These are phyloP conservation scores for Pollicipes pollicipes DNA, from an alignment of 1,140 invertebrate species.

Conservation along the genomic window DNA sequence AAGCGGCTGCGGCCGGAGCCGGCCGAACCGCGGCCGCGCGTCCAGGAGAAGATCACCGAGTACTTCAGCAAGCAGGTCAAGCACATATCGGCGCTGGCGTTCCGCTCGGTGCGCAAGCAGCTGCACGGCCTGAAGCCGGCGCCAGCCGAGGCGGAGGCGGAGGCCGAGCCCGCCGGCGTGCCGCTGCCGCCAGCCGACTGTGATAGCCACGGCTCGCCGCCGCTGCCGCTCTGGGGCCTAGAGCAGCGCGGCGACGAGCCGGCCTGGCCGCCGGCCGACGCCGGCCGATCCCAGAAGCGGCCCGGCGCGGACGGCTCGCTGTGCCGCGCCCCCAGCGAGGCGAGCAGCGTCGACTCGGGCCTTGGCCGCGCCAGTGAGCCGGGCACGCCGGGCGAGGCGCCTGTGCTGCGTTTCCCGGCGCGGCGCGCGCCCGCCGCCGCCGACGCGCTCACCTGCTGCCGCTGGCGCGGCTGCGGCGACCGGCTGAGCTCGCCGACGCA, in stretches of 20 bases:
- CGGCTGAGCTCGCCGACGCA: neutral
- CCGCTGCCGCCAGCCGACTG: too few species aligned
- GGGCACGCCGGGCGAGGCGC: too few species aligned
- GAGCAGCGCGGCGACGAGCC: neutral
- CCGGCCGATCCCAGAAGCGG: too few species aligned
- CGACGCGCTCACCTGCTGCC: neutral
- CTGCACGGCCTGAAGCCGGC: neutral
- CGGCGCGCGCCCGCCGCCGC: too few species aligned
- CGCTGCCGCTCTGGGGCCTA: too few species aligned
- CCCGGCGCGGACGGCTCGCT: too few species aligned
- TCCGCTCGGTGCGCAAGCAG: neutral
- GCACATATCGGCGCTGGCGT: constrained; percentile 24
- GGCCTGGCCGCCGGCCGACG: too few species aligned
- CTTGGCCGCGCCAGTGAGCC: neutral
- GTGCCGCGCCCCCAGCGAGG: neutral
- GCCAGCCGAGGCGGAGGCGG: neutral
- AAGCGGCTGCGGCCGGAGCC: too few species aligned
- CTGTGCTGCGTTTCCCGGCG: neutral
- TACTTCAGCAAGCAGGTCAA: constrained; percentile 64
- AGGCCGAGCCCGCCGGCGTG: neutral
- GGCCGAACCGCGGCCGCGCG: too few species aligned
- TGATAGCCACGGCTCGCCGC: neutral
- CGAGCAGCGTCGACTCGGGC: neutral
- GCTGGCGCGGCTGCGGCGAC: neutral
- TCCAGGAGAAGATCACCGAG: constrained; percentile 51